Conservation (phyloP, 2,797 vertebrate species). For the Mormyrops boulengeri region DNA sequence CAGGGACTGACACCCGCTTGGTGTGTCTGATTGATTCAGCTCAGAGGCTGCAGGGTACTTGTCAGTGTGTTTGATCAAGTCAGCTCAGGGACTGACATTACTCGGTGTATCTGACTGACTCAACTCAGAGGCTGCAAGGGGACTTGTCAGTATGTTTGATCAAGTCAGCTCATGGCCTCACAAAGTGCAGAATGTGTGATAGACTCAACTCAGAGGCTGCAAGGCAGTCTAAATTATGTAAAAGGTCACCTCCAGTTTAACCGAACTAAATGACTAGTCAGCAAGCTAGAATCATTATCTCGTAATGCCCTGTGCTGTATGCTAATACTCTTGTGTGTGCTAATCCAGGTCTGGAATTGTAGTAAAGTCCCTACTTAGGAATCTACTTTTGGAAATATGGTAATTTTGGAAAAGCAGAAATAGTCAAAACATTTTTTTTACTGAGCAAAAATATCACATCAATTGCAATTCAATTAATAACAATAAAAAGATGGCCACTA, state of each 20-base stretch:
- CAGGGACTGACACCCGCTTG: neutral
- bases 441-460: neutral
- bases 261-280: neutral
- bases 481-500: neutral
- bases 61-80: constrained; percentile 5
- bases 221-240: neutral
- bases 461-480: neutral
- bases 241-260: neutral
- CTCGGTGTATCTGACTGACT: neutral
- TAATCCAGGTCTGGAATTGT: neutral
- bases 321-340: neutral
- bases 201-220: neutral
- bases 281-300: neutral
- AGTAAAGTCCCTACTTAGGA: neutral
- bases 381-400: neutral
- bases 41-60: constrained; percentile 3
- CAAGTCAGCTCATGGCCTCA: neutral
- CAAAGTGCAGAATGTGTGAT: neutral
- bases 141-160: neutral
- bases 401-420: neutral
- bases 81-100: neutral
- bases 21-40: neutral
- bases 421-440: neutral
- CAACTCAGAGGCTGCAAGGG: neutral
- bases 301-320: neutral